A percentile compares a stretch with the other conserved stretches of the same genome.
phyloP scores from a whole-genome alignment of 2,888 invertebrate genomes.

The Microctonus brassicae region DNA sequence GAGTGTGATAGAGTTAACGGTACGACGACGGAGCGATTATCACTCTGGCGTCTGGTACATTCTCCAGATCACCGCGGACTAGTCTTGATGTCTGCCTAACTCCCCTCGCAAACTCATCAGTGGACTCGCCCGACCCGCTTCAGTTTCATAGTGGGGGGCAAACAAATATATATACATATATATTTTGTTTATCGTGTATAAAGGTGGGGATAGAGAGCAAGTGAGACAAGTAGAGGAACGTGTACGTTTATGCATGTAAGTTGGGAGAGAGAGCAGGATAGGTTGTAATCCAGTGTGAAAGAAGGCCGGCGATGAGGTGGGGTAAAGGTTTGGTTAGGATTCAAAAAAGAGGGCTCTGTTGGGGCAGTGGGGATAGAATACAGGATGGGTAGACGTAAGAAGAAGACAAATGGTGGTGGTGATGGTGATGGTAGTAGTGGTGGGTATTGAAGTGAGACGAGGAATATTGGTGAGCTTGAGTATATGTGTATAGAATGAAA shows the following conservation, averaged over 20 bases:
- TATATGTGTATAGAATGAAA: too few relatives aligned
- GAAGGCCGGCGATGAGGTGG: conserved; percentile 10
- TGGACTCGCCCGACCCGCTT: conserved; percentile 68
- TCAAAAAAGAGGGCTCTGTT: conserved; percentile 28
- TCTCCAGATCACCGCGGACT: conserved; percentile 70
- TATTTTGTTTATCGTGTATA: neutral
- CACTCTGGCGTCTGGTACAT: conserved; percentile 60
- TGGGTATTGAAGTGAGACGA: conserved; percentile 32
- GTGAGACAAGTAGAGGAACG: too few relatives aligned
- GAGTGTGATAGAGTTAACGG: neutral
- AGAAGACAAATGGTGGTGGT: too few relatives aligned
- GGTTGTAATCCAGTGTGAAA: conserved; percentile 8
- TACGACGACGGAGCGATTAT: conserved; percentile 41
- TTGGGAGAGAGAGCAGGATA: conserved; percentile 14
- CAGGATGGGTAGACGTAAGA: conserved; percentile 47
- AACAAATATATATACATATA: conserved; percentile 9
- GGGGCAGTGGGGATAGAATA: conserved; percentile 43
- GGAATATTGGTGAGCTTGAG: neutral
- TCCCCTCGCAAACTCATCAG: conserved; percentile 57
- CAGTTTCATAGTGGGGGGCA: conserved; percentile 43
- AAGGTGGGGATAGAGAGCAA: conserved; percentile 22
- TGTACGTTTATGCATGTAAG: too few relatives aligned
- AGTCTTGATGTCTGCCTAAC: conserved; percentile 63
- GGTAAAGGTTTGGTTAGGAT: conserved; percentile 23
- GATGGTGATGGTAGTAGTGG: too few relatives aligned